Conservation (phyloP, 2,797 vertebrate genomes). For the Scyliorhinus canicula region DNA sequence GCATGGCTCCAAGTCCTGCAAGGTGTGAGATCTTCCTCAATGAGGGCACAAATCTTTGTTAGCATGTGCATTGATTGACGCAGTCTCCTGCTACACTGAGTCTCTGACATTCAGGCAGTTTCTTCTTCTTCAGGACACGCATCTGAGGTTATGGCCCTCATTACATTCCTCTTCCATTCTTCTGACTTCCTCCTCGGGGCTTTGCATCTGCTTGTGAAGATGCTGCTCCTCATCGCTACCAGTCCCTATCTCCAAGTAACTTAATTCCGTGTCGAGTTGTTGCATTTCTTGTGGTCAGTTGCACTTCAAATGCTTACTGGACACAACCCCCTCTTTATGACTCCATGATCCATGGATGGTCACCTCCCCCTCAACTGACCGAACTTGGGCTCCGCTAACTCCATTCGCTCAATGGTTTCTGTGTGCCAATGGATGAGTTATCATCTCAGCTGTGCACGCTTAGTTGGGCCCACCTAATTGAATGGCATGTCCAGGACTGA, state of each 20-base stretch:
- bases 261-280: background rate
- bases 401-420: background rate
- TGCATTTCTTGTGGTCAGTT: too few relatives aligned
- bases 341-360: background rate
- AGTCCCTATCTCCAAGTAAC: background rate
- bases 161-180: background rate
- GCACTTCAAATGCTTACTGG: background rate
- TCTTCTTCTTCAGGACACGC: background rate
- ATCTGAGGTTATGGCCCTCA: background rate
- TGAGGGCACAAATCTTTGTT: too few relatives aligned
- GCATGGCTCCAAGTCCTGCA: too few relatives aligned
- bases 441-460: background rate
- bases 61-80: too few relatives aligned
- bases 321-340: background rate
- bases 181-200: too few relatives aligned
- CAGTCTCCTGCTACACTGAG: background rate
- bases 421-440: background rate
- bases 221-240: background rate
- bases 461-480: background rate
- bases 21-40: too few relatives aligned
- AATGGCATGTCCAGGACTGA: background rate
- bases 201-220: background rate
- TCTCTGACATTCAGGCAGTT: background rate
- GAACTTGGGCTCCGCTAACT: background rate
- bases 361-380: too few relatives aligned